Conservation (phyloP, 2,888 invertebrate genomes). For the Catocala sponsa region DNA sequence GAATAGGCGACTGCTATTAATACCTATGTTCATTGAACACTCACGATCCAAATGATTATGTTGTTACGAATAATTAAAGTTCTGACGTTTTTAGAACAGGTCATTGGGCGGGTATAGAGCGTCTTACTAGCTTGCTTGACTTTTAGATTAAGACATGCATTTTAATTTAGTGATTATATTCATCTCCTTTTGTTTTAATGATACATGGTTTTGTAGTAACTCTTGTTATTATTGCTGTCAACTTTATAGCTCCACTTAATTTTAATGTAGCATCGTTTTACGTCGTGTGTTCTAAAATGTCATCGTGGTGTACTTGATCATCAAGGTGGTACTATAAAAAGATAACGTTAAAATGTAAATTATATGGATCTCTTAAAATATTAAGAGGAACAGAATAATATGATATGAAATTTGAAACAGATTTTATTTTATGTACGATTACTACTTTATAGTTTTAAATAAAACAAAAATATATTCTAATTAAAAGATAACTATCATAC, state of each 20-base stretch:
- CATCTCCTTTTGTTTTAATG: constrained; percentile 31
- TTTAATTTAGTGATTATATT: constrained; percentile 41
- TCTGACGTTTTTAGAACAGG: constrained; percentile 78
- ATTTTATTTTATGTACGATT: not conserved
- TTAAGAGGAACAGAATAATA: constrained; percentile 21
- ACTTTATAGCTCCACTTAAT: constrained; percentile 37
- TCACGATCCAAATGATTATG: constrained; percentile 83
- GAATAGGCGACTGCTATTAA: constrained; percentile 66
- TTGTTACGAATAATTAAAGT: constrained; percentile 85
- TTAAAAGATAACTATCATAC: no score
- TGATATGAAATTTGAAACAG: constrained; percentile 26
- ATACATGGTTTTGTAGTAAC: constrained; percentile 17
- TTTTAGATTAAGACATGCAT: constrained; percentile 36
- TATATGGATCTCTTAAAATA: constrained; percentile 21
- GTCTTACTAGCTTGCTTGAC: constrained; percentile 18
- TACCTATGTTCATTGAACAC: constrained; percentile 78
- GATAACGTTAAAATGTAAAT: constrained; percentile 31
- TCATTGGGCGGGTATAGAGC: constrained; percentile 49
- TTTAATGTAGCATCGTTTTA: constrained; percentile 31
- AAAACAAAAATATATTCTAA: no score
- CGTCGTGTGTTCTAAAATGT: constrained; percentile 34
- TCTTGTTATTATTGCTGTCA: constrained; percentile 26
- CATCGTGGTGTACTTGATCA: constrained; percentile 22
- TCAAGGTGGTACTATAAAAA: constrained; percentile 20
- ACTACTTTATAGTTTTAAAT: not conserved